Conservation (phyloP, 1,140 invertebrate species). For the Macrosteles quadrilineatus region DNA sequence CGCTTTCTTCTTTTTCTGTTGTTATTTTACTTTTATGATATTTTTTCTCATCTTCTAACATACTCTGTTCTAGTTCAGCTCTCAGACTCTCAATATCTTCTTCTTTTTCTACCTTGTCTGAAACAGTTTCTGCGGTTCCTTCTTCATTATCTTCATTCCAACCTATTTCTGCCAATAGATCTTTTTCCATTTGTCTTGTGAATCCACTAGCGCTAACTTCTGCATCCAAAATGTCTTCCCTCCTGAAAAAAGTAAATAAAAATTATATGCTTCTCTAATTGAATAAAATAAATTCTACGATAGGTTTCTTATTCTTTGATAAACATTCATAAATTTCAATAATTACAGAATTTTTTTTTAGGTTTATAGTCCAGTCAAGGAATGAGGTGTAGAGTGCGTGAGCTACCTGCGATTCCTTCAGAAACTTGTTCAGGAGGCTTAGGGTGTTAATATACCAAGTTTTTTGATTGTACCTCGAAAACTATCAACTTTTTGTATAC, state of each 20-base stretch:
- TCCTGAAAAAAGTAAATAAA: conserved; percentile 55
- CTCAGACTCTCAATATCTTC: conserved; percentile 49
- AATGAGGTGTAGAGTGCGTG: no score
- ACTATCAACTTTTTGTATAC: no score
- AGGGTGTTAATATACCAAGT: no score
- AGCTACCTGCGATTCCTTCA: no score
- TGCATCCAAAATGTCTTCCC: conserved; percentile 81
- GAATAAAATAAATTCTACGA: no score
- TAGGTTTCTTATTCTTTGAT: no score
- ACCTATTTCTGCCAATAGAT: conserved; percentile 61
- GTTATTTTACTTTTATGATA: conserved; percentile 25
- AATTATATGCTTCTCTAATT: no score
- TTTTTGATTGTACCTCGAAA: no score
- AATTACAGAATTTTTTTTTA: no score
- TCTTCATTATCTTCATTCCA: conserved; percentile 50
- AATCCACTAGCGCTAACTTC: conserved; percentile 91
- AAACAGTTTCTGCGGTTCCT: conserved; percentile 42
- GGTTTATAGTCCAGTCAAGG: no score
- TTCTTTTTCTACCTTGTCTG: conserved; percentile 46
- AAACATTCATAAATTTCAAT: no score
- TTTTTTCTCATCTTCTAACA: conserved; percentile 44
- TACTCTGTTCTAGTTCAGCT: conserved; percentile 46
- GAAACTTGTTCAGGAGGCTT: no score
- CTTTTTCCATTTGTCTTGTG: conserved; percentile 80
- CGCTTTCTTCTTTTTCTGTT: neutral